Evolutionary conservation across 2,113 vertebrate genomes (phyloP), one percentile per base, ranked within the genome.

Genomic region (Eupsittula cactorum): DNA sequence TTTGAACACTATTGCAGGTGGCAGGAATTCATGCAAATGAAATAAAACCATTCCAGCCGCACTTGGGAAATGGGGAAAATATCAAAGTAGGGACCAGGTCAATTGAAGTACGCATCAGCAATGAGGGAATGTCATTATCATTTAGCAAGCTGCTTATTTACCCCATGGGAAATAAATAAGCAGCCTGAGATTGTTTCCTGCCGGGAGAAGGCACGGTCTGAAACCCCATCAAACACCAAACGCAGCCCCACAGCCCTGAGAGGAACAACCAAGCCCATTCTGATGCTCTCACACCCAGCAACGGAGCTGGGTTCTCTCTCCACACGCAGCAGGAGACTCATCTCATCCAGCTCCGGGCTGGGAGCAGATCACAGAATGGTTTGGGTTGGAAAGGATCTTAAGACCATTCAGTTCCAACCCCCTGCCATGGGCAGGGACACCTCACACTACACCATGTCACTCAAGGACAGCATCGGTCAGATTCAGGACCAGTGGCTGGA

Each of bases 131-230:
- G 29, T 57, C 93, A 70, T 93, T 76, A 93, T 44, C 59, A 16
- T 86, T 82, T 68, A 81, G 75, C 50, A 88, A 87, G 82, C 70
- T 85, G 85, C 86, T 95, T 52, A 70, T 53, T 75, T 88, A 81
- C 53, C 80, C 71, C 74, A 3, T 4, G 47, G 92, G 92, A 93
- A 95, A 92, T 57, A 75, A 90, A 29, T 44, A 53, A 71, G 24
- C 0, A 0, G 41, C 4, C 55, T 90, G 85, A 94, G 88, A 64
- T 25, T 67, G 82, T 10, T 60, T 83, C 50, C 75, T 0, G 0
- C 10, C 0, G 0, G 42, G 41, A 94, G 47, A 50, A 88, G 79
- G 50, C 3, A 0, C 2, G 1, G 35, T 5, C 33, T 6, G 4
- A 75, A 85, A 59, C 4, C 39, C 65, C 67, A 46, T 0, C 6